Conservation (phyloP, 2,888 invertebrate genomes). For the Leptinotarsa juncta region DNA sequence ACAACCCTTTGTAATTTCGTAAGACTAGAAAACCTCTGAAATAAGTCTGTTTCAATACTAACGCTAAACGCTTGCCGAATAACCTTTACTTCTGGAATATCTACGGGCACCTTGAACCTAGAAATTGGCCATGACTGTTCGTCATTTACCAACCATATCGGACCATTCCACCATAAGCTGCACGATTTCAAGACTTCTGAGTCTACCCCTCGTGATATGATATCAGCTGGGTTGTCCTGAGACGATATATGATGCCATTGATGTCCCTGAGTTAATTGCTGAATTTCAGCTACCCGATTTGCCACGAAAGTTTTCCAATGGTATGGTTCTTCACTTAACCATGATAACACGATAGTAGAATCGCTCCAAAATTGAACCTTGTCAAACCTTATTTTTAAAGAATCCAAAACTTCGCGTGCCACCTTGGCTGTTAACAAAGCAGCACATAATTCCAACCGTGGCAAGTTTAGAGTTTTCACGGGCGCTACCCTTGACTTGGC, state of each 20-base stretch:
- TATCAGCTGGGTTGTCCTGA: slow-evolving; percentile 21
- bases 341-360: slow-evolving; percentile 30
- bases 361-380: slow-evolving; percentile 31
- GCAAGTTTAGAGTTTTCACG: slow-evolving; percentile 30
- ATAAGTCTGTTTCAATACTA: not conserved
- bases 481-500: slow-evolving; percentile 36
- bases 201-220: slow-evolving; percentile 22
- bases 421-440: slow-evolving; percentile 27
- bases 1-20: slow-evolving; percentile 14
- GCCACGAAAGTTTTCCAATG: slow-evolving; percentile 31
- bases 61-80: not conserved
- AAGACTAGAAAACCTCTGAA: slow-evolving; percentile 6
- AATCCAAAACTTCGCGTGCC: slow-evolving; percentile 7
- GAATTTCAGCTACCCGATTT: slow-evolving; percentile 26
- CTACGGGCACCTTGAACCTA: slow-evolving; percentile 9
- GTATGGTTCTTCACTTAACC: slow-evolving; percentile 10
- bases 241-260: slow-evolving; percentile 20
- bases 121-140: slow-evolving; percentile 1
- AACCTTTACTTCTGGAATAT: not conserved
- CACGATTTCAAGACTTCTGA: not conserved
- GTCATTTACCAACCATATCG: slow-evolving; percentile 4
- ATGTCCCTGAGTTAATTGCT: slow-evolving; percentile 10
- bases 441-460: slow-evolving; percentile 31
- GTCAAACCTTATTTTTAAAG: slow-evolving; percentile 10
- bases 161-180: slow-evolving; percentile 2